Evolutionary conservation across 2,797 vertebrate genomes (phyloP).

Genomic region (Siniperca undulata): DNA sequence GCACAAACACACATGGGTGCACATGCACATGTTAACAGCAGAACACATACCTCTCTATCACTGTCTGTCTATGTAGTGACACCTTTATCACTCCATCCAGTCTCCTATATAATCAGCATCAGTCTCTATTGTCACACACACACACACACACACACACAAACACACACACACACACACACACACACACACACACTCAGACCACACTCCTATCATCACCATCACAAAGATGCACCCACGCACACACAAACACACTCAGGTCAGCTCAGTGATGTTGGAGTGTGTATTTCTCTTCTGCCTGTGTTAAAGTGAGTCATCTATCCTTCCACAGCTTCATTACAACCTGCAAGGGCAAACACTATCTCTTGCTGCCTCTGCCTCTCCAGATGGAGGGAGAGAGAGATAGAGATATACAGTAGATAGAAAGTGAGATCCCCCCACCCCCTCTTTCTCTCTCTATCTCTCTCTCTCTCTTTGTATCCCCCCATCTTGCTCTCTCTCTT

Average conservation of each 20-base stretch:
- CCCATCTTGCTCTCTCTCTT: constrained; percentile 57
- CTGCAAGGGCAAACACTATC: constrained; percentile 84
- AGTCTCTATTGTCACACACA: constrained; percentile 63
- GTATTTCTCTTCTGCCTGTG: constrained; percentile 74
- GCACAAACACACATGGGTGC: constrained; percentile 29
- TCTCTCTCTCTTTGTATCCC: constrained; percentile 43
- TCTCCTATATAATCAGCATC: constrained; percentile 76
- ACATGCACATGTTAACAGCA: constrained; percentile 16
- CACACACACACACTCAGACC: constrained; percentile 11
- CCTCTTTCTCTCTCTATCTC: background rate
- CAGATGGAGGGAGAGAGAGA: constrained; percentile 69
- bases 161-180: constrained; percentile 36
- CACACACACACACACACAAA: background rate
- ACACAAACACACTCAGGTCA: constrained; percentile 59
- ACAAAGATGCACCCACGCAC: constrained; percentile 40
- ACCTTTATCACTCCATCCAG: constrained; percentile 68
- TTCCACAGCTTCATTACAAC: constrained; percentile 83
- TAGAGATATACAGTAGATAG: constrained; percentile 69
- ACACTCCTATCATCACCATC: constrained; percentile 24
- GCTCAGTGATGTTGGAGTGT: constrained; percentile 77
- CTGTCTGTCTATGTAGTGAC: constrained; percentile 53
- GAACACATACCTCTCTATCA: constrained; percentile 39
- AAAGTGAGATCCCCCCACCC: constrained; percentile 66
- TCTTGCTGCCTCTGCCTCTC: constrained; percentile 71
- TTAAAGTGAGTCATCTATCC: constrained; percentile 85